Conservation (phyloP, 2,888 invertebrate species). For the Spialia ferax region DNA sequence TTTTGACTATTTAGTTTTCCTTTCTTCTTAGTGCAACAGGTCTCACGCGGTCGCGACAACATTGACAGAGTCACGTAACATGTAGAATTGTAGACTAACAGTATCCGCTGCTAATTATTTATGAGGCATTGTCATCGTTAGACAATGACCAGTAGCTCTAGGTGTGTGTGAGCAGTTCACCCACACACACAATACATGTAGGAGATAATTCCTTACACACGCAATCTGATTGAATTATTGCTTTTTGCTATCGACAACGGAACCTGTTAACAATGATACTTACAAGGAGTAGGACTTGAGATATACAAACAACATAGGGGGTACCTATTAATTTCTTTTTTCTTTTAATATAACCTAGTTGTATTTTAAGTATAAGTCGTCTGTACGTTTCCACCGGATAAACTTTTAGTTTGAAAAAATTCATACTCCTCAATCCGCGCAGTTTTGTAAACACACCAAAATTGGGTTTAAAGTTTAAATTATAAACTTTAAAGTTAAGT, state of each 20-base stretch:
- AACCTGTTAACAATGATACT: slow-evolving; percentile 10
- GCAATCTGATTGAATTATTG: slow-evolving; percentile 39
- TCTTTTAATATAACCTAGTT: not conserved
- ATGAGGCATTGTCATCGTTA: slow-evolving; percentile 48
- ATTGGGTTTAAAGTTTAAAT: too few species aligned
- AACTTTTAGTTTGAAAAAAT: too few species aligned
- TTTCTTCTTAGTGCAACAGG: too few species aligned
- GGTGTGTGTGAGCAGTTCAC: slow-evolving; percentile 6
- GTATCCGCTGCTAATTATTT: slow-evolving; percentile 48
- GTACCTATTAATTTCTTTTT: not conserved
- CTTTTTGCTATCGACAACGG: slow-evolving; percentile 36
- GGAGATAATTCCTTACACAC: slow-evolving; percentile 42
- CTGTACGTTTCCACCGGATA: too few species aligned
- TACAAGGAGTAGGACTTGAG: not conserved
- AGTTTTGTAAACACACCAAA: too few species aligned
- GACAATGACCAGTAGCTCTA: slow-evolving; percentile 44
- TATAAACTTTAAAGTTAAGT: too few species aligned
- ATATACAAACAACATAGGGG: not conserved
- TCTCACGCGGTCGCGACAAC: slow-evolving; percentile 21
- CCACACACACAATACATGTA: slow-evolving; percentile 25
- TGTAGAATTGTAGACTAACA: slow-evolving; percentile 39
- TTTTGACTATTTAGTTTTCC: too few species aligned
- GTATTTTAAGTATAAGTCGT: too few species aligned
- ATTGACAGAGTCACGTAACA: slow-evolving; percentile 43
- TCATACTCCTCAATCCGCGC: too few species aligned